Base-by-base conservation (phyloP, 2,888 invertebrate species). In the Noctua fimbriata region DNA sequence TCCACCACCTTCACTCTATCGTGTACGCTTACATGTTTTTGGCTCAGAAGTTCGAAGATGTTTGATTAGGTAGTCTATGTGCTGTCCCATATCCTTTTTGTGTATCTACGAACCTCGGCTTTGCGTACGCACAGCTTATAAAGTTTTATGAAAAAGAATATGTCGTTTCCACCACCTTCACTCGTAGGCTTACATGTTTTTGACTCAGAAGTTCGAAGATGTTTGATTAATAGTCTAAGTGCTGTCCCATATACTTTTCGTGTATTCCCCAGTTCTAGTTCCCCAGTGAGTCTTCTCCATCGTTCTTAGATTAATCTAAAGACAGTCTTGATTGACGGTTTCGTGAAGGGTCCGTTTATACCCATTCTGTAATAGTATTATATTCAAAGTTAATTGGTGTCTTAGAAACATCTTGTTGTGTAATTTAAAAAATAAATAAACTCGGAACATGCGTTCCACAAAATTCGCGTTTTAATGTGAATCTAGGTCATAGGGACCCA, bases 391-490 rank as follows among this genome's bases (percentile, higher is more conserved):
- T 60, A 60, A 28, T 28, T 60, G 36, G 36, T 65, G 65, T 36
- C 21, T 65, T 65, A 36, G 21, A 36, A 12, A 36, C 58, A 65
- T 65, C 10, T 21, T 36, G 63, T 65, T 12, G 32, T 63, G 21
- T 21, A 18, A 63, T 28, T 32, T 3, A 14, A 66, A 65, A 66
- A 41, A 41, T 12, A 1, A 65, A 66, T 44, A 44, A n/a, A 67
- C 3, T 32, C n/a, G 41, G 41, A 67, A 24, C 24, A 12, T 36
- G 36, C 1, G 36, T 24, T 36, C 36, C 36, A 36, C 12, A 36
- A 65, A 36, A 12, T 65, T 36, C 24, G 36, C 65, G 66, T 67
- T 67, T 67, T 44, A 67, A 63, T 67, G 44, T 41, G n/a, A n/a
- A 67, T 9, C 16, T 67, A 67, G 9, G 2, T 41, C 2, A 14